phyloP scores from a whole-genome alignment of 2,113 vertebrate species.

The Columba livia region DNA sequence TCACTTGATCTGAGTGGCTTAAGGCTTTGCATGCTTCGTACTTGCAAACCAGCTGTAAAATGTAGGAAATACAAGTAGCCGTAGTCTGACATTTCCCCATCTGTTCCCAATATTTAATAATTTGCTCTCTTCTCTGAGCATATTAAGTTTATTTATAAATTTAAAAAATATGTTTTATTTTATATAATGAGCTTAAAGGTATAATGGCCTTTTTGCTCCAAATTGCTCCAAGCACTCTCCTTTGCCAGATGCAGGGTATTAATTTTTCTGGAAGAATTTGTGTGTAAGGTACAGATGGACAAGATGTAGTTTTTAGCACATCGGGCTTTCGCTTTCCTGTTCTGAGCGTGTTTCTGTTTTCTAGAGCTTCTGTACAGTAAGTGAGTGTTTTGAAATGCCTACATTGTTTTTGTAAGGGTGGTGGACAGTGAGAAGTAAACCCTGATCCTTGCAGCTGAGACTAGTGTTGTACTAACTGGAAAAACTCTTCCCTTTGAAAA shows the following conservation, averaged over 20 bases:
- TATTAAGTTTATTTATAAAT: slow-evolving; percentile 60
- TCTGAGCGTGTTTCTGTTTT: background rate
- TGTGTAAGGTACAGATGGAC: slow-evolving; percentile 9
- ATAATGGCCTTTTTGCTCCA: slow-evolving; percentile 43
- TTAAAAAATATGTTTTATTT: slow-evolving; percentile 43
- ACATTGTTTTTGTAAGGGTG: background rate
- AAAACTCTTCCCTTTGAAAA: background rate
- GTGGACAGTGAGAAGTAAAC: background rate
- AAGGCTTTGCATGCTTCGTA: slow-evolving; percentile 5
- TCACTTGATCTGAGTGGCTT: slow-evolving; percentile 44
- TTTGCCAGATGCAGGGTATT: slow-evolving; percentile 21
- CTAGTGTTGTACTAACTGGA: background rate
- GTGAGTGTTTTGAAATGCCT: background rate
- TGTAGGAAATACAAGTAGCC: slow-evolving; percentile 56
- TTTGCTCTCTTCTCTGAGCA: slow-evolving; percentile 58
- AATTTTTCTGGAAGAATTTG: slow-evolving; percentile 38
- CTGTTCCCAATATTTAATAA: slow-evolving; percentile 70
- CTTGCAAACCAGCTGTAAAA: slow-evolving; percentile 54
- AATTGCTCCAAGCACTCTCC: slow-evolving; percentile 14
- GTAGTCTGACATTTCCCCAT: slow-evolving; percentile 31
- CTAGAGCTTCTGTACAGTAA: background rate
- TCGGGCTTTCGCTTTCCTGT: background rate
- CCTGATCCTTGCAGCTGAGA: background rate
- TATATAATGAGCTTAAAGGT: slow-evolving; percentile 52
- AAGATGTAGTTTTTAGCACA: background rate